Base-by-base conservation (phyloP, 2,797 vertebrate genomes). In the Aplochiton taeniatus region DNA sequence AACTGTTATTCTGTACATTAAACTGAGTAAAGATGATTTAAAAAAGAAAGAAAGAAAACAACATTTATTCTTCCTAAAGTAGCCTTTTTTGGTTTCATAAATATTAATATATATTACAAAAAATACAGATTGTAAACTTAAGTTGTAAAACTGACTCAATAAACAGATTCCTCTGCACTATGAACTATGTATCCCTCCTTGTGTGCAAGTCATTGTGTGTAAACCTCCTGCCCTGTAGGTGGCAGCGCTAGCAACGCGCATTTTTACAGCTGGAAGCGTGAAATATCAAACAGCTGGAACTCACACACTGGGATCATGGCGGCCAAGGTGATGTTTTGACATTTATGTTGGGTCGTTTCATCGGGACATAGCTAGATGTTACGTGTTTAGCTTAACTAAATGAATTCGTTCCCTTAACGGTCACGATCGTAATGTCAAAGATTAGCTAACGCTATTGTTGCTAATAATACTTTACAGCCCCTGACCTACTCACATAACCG, bases 21-120 rank as follows among this genome's bases (percentile, higher is more conserved):
- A 93, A 92, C 87, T 91, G 84, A 93, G 83, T 89, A 84, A 90
- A 91, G 84, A 94, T 88, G 86, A 90, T 85, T 93, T 85, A 85
- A 84, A 87, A 91, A 61, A 47, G 85, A 90, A 89, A 73, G 80
- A 89, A 88, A 90, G 87, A 89, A 91, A 93, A 90, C 89, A 3
- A 93, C 92, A 93, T 94, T 94, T 94, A 94, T 95, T 95, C 93
- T 95, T 95, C 93, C 91, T 95, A 92, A 94, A 90, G 84, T 94
- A 94, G 89, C 87, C 93, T 95, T 92, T 94, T 93, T 92, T 92
- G 88, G 91, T 93, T 95, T 94, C 87, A 88, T 90, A 92, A 91
- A 91, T 91, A 91, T 90, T 88, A 93, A 94, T 85, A 89, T 89
- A 90, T 90, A 90, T 90, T 89, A 89, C 85, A 89, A 87, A 89